Base-by-base conservation (phyloP, 2,113 vertebrate genomes). In the Polyodon spathula region DNA sequence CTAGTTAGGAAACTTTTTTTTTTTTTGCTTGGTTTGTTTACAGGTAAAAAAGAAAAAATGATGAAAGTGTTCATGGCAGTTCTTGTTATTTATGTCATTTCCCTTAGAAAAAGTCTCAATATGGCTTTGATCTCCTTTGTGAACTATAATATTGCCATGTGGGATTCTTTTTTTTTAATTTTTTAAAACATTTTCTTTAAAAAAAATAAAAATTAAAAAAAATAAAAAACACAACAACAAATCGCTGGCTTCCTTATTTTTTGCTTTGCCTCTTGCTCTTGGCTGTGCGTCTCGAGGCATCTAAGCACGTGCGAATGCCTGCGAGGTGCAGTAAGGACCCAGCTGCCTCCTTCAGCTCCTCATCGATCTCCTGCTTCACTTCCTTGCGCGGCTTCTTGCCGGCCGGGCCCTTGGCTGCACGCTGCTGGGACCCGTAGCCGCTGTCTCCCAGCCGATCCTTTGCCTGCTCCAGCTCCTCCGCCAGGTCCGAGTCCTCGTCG, bases 101-200 rank as follows among this genome's bases (percentile, higher is more conserved):
- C 27, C 27, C 27, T 27, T 73, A 74, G 77, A 67, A 72, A 68
- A 84, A 89, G 90, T 91, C 88, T 86, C 86, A 82, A 90, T 98
- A 97, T 98, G 96, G 96, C 96, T 98, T 96, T 93, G 90, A 89
- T 90, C 91, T 93, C 93, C 93, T 89, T 89, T 86, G 87, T 86
- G 82, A 89, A 88, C 84, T 86, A 87, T 83, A 82, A 88, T 90
- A 91, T 89, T 89, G 86, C 86, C 84, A 76, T 82, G 80, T 81
- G 56, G 63, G 61, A 76, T 78, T 79, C 77, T 77, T 74, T 78
- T 77, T n/a, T n/a, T 38, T 60, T 50, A 39, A 6, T 39, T 52
- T 39, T 60, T 60, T 54, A n/a, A n/a, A n/a, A n/a, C n/a, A n/a
- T n/a, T n/a, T n/a, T 63, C 85, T 86, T 86, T n/a, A n/a, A n/a